Evolutionary conservation across 2,113 vertebrate genomes (phyloP).

Genomic region (Ophiodon elongatus): DNA sequence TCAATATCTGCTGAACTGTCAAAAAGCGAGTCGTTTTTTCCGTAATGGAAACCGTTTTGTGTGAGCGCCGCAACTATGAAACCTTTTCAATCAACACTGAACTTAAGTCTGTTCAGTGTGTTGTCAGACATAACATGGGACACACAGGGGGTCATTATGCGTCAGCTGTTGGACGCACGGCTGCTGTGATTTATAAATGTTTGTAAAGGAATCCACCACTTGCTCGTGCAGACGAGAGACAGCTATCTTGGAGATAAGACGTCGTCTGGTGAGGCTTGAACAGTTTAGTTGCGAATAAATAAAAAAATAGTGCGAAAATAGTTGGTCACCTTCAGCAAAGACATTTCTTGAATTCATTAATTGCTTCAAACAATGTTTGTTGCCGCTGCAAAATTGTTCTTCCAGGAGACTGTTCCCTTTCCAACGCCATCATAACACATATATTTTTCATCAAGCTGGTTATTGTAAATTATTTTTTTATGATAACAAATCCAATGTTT

Average conservation of each 20-base stretch:
- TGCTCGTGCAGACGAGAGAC: neutral
- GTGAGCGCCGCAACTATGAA: neutral
- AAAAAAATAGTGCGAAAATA: too few species aligned
- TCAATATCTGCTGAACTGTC: neutral
- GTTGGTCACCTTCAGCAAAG: neutral
- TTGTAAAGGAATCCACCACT: neutral
- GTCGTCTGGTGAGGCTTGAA: neutral
- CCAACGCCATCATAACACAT: neutral
- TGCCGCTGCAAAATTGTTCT: neutral
- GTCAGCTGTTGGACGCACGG: neutral
- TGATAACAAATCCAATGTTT: neutral
- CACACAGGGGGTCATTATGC: neutral
- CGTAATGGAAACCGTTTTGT: neutral
- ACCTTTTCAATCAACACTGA: neutral
- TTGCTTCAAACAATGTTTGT: neutral
- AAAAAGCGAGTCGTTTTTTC: neutral
- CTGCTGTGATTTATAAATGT: neutral
- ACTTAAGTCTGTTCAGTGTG: neutral
- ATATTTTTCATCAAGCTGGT: neutral
- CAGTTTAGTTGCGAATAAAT: neutral
- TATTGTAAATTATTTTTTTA: constrained; percentile 1
- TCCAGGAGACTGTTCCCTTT: neutral
- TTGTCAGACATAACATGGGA: neutral
- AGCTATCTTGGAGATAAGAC: neutral
- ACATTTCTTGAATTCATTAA: neutral